A percentile compares a stretch with the other conserved stretches of the same genome.
Conservation (phyloP, 2,888 invertebrate genomes). For the Spisula subtruncata region DNA sequence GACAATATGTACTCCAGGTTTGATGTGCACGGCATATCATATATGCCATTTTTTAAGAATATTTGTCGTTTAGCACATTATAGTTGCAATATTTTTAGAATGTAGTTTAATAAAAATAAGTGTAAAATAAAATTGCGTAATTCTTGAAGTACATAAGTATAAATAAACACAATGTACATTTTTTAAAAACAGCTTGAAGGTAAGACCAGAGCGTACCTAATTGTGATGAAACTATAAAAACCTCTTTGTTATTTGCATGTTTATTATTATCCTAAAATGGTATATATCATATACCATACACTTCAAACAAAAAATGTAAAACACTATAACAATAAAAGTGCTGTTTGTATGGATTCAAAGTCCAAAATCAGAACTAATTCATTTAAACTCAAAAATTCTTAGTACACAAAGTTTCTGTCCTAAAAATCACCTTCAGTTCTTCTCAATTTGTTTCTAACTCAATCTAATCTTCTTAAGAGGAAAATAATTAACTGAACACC, state of each 20-base stretch:
- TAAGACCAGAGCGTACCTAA: too few relatives aligned
- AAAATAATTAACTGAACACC: neutral
- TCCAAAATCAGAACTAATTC: neutral
- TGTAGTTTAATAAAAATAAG: too few relatives aligned
- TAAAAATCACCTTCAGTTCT: neutral
- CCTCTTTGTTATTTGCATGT: too few relatives aligned
- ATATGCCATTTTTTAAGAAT: slow-evolving; percentile 13
- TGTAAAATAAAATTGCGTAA: too few relatives aligned
- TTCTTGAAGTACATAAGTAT: neutral
- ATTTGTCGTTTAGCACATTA: too few relatives aligned
- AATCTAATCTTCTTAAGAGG: neutral
- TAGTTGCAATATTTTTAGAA: too few relatives aligned
- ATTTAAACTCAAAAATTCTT: neutral
- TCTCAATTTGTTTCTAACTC: neutral
- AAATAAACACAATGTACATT: neutral
- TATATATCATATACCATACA: slow-evolving; percentile 4
- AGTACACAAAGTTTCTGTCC: neutral
- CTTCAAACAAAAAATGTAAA: slow-evolving; percentile 3
- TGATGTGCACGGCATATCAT: neutral
- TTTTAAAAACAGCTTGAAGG: too few relatives aligned
- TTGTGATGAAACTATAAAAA: too few relatives aligned
- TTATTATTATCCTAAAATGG: neutral
- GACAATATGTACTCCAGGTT: neutral
- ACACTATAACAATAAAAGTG: neutral
- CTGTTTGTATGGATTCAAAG: neutral